These are phyloP conservation scores for Mystacornis crossleyi DNA, from an alignment of 2,113 vertebrate genomes.

Conservation along the genomic window DNA sequence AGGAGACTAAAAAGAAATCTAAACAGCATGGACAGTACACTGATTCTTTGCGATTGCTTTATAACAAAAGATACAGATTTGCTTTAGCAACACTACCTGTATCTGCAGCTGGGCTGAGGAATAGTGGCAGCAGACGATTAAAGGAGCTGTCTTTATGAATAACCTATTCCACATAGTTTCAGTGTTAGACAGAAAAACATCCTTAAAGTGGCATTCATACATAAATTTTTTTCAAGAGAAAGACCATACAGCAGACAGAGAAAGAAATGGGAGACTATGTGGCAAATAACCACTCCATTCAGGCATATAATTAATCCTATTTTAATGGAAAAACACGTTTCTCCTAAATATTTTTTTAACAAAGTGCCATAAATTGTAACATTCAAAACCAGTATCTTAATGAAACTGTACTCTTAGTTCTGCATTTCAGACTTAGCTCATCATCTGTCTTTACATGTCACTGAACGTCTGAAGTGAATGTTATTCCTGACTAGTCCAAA, in stretches of 20 bases:
- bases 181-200: not conserved
- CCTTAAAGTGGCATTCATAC: not conserved
- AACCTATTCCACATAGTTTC: not conserved
- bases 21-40: not conserved
- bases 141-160: not conserved
- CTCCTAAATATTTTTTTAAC: not conserved
- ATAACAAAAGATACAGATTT: not conserved
- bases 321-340: not conserved
- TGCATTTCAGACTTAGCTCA: not conserved
- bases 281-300: not conserved
- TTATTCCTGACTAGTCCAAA: not conserved
- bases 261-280: not conserved
- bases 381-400: not conserved
- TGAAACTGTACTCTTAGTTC: not conserved
- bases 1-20: not conserved
- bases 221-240: not conserved
- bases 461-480: not conserved
- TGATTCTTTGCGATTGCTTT: not conserved
- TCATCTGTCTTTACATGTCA: not conserved
- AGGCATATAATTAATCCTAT: not conserved
- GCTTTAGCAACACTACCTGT: not conserved
- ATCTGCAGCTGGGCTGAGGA: not conserved
- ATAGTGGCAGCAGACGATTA: not conserved
- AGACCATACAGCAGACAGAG: not conserved
- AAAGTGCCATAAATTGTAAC: not conserved